A percentile compares a stretch with the other conserved stretches of the same genome.
Evolutionary conservation across 2,888 invertebrate species (phyloP).

Genomic region (Leucophenga montana): DNA sequence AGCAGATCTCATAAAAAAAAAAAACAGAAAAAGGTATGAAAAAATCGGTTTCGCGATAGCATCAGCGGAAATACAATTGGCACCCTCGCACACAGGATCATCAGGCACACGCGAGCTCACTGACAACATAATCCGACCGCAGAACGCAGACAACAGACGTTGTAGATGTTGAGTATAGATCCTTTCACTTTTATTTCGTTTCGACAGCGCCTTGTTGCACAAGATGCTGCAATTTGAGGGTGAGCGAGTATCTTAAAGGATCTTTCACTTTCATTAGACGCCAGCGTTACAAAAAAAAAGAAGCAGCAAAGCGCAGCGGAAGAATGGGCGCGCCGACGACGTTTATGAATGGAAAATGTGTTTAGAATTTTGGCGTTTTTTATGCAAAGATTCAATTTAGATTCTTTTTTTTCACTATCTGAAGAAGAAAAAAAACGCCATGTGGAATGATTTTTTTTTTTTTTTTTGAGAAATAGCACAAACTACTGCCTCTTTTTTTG

Average conservation of each 20-base stretch:
- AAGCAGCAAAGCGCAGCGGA: no score
- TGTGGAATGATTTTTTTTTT: slow-evolving; percentile 52
- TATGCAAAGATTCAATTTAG: slow-evolving; percentile 55
- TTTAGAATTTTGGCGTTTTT: slow-evolving; percentile 35
- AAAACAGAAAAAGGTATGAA: slow-evolving; percentile 25
- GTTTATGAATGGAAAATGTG: slow-evolving; percentile 13
- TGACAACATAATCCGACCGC: slow-evolving; percentile 28
- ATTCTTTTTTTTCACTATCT: no score
- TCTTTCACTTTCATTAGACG: slow-evolving; percentile 60
- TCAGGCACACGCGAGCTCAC: background rate
- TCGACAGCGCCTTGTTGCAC: slow-evolving; percentile 57
- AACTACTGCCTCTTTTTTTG: background rate
- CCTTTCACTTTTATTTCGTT: slow-evolving; percentile 62
- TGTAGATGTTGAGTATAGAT: slow-evolving; percentile 51
- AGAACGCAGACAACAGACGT: slow-evolving; percentile 53
- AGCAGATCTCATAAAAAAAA: no score
- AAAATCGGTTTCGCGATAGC: slow-evolving; percentile 59
- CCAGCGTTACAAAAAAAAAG: background rate
- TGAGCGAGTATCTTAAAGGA: slow-evolving; percentile 40
- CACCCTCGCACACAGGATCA: slow-evolving; percentile 28
- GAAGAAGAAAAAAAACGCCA: slow-evolving; percentile 41
- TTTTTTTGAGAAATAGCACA: slow-evolving; percentile 47
- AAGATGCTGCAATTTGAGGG: slow-evolving; percentile 62
- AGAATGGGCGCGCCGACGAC: slow-evolving; percentile 48
- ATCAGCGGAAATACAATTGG: slow-evolving; percentile 39